These are phyloP conservation scores for Thaumatotibia leucotreta DNA, from an alignment of 1,140 invertebrate genomes.

Conservation along the genomic window DNA sequence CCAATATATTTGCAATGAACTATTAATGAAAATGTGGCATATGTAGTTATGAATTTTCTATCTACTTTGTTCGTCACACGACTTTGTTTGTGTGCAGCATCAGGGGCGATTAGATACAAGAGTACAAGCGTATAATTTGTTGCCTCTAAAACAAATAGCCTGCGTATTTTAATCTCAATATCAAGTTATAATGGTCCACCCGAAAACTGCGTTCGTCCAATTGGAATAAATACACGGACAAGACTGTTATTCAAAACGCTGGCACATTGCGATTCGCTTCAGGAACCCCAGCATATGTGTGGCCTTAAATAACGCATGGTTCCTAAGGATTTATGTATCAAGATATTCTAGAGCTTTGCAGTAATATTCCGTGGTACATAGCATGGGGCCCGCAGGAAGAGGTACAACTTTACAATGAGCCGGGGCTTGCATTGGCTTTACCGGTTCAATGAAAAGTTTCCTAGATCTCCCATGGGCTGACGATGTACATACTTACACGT, in stretches of 20 bases:
- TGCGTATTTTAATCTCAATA: no score
- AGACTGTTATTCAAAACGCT: not conserved
- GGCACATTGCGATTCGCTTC: not conserved
- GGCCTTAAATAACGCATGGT: not conserved
- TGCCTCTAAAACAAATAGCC: no score
- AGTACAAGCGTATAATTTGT: no score
- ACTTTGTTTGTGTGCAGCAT: no score
- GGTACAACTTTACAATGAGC: not conserved
- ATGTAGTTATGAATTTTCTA: no score
- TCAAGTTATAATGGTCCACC: not conserved
- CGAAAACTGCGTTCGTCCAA: not conserved
- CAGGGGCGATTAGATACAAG: no score
- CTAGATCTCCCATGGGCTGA: not conserved
- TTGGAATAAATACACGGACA: not conserved
- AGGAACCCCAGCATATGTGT: not conserved
- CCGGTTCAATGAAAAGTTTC: not conserved
- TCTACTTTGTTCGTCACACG: no score
- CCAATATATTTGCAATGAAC: no score
- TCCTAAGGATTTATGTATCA: not conserved
- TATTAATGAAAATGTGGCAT: no score
- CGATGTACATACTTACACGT: not conserved
- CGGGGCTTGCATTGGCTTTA: not conserved
- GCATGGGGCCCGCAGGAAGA: not conserved
- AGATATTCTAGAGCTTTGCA: not conserved
- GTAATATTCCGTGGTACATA: no score